Conservation (phyloP, 2,113 vertebrate genomes). For the Phrynosoma blainvillii region DNA sequence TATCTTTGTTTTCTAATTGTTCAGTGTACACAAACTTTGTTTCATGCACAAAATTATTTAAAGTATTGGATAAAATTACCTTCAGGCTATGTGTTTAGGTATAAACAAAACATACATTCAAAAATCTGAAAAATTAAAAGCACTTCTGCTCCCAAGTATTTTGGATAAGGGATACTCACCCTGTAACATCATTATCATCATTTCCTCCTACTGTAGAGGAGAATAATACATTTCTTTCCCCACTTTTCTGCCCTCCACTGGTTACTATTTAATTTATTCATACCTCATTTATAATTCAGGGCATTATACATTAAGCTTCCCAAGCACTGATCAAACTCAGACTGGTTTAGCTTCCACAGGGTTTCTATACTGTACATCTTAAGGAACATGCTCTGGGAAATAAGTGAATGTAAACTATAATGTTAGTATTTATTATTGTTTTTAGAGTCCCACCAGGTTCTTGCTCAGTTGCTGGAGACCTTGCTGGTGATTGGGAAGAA, state of each 20-base stretch:
- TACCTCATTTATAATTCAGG: not conserved
- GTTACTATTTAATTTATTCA: not conserved
- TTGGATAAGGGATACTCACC: too few relatives aligned
- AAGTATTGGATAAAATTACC: too few relatives aligned
- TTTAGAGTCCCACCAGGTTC: conserved; percentile 95
- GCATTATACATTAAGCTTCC: not conserved
- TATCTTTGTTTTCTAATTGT: too few relatives aligned
- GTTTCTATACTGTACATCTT: not conserved
- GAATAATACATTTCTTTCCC: not conserved
- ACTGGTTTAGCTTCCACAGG: not conserved
- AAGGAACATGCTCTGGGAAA: not conserved
- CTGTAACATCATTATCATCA: too few relatives aligned
- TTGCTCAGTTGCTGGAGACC: conserved; percentile 93
- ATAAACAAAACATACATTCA: too few relatives aligned
- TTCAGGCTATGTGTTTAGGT: too few relatives aligned
- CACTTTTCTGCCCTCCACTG: not conserved
- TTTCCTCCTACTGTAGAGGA: not conserved
- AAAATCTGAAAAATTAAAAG: too few relatives aligned
- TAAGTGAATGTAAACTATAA: not conserved
- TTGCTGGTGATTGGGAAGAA: conserved; percentile 90
- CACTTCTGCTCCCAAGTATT: too few relatives aligned
- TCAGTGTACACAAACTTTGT: too few relatives aligned
- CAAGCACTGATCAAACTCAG: not conserved
- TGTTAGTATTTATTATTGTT: conserved; percentile 25
- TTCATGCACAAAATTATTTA: too few relatives aligned